A percentile compares a stretch with the other conserved stretches of the same genome.
Conservation (phyloP, 1,140 invertebrate genomes). For the Antheraea pernyi region DNA sequence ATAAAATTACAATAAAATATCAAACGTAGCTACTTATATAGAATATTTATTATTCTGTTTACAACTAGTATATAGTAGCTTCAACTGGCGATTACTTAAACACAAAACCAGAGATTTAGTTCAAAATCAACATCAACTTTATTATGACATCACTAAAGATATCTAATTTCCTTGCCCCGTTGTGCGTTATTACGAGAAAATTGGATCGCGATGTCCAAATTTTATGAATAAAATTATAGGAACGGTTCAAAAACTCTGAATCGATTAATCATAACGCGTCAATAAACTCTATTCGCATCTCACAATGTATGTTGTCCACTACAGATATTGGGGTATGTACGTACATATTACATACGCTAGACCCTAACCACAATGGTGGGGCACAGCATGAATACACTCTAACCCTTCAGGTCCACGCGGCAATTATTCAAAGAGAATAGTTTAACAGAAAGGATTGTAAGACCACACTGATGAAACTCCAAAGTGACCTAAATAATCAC, state of each 20-base stretch:
- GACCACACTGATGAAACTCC: slow-evolving; percentile 26
- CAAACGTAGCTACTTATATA: no score
- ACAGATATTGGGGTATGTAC: slow-evolving; percentile 31
- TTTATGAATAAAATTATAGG: neutral
- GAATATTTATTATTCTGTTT: no score
- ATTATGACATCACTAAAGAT: neutral
- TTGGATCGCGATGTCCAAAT: neutral
- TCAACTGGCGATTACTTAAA: neutral
- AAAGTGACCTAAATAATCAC: neutral
- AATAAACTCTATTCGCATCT: slow-evolving; percentile 14
- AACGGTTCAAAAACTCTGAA: neutral
- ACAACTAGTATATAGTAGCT: neutral
- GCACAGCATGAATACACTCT: slow-evolving; percentile 72
- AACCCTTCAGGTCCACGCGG: slow-evolving; percentile 76
- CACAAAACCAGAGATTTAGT: neutral
- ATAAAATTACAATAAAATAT: no score
- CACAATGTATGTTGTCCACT: slow-evolving; percentile 38
- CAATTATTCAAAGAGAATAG: slow-evolving; percentile 79
- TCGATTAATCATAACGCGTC: slow-evolving; percentile 22
- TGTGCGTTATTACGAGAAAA: neutral
- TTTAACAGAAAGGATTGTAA: slow-evolving; percentile 79
- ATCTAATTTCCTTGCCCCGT: neutral
- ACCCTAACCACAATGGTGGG: slow-evolving; percentile 68
- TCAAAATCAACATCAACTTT: neutral
- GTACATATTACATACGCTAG: slow-evolving; percentile 32